Conservation (phyloP, 2,113 vertebrate species). For the Barbus barbus region DNA sequence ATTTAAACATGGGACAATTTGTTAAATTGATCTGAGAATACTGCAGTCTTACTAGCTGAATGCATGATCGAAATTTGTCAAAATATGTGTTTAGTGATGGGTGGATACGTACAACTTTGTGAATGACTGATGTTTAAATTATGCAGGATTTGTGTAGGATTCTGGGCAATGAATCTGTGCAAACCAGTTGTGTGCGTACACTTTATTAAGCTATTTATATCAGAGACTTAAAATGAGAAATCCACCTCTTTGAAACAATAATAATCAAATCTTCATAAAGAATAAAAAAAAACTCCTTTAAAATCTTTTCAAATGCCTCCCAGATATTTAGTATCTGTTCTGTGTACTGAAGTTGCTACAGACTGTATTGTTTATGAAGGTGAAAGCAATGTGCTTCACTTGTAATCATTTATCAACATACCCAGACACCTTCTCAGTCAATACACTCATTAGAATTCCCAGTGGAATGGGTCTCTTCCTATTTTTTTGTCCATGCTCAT, state of each 20-base stretch:
- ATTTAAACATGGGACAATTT: background rate
- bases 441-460: constrained; percentile 62
- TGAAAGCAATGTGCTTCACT: constrained; percentile 45
- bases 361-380: constrained; percentile 37
- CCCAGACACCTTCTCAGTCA: constrained; percentile 59
- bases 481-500: constrained; percentile 59
- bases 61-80: background rate
- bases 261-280: background rate
- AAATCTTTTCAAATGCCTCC: background rate
- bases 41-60: background rate
- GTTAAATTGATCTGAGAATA: background rate
- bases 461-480: constrained; percentile 52
- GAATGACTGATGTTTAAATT: background rate
- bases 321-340: constrained; percentile 14
- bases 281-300: background rate
- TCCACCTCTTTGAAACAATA: background rate
- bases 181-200: background rate
- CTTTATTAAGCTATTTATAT: background rate
- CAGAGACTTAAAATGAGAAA: background rate
- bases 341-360: background rate
- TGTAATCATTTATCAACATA: constrained; percentile 57
- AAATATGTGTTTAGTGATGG: background rate
- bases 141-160: too few relatives aligned
- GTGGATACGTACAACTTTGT: background rate
- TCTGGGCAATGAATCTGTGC: too few relatives aligned